A percentile compares a stretch with the other conserved stretches of the same genome.
phyloP scores from a whole-genome alignment of 2,113 vertebrate genomes.

The Gymnobelideus leadbeateri region DNA sequence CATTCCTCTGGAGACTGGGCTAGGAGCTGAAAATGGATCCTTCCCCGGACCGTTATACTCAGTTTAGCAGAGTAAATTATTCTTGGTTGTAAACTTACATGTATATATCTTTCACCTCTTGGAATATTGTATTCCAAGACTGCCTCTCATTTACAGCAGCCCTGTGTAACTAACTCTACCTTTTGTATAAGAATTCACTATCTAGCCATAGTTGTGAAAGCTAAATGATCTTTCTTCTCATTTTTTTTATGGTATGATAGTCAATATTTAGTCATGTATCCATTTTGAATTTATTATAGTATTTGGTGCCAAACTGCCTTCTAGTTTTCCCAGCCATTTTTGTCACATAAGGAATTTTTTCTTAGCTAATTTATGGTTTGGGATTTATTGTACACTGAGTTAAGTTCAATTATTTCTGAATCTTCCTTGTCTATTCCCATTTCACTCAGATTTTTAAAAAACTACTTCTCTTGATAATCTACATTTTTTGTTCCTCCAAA shows the following conservation, averaged over 20 bases:
- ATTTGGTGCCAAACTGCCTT: neutral
- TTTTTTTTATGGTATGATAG: neutral
- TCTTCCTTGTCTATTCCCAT: neutral
- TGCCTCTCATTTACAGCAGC: neutral
- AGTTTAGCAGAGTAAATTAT: neutral
- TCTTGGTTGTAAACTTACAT: neutral
- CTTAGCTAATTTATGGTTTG: neutral
- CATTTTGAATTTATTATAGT: neutral
- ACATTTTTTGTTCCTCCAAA: neutral
- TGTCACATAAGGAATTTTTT: neutral
- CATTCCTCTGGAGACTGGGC: neutral
- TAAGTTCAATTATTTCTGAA: neutral
- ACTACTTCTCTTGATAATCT: neutral
- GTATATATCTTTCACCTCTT: neutral
- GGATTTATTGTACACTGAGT: neutral
- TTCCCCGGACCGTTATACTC: neutral
- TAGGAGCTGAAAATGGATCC: neutral
- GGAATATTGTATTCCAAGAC: neutral
- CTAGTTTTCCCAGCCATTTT: neutral
- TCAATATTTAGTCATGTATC: neutral
- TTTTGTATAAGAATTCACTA: neutral
- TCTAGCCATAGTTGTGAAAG: neutral
- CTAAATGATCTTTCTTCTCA: neutral
- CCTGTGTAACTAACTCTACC: neutral
- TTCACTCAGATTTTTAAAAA: neutral